Base-by-base conservation (phyloP, 2,888 invertebrate species). In the Drosophila diplacantha region DNA sequence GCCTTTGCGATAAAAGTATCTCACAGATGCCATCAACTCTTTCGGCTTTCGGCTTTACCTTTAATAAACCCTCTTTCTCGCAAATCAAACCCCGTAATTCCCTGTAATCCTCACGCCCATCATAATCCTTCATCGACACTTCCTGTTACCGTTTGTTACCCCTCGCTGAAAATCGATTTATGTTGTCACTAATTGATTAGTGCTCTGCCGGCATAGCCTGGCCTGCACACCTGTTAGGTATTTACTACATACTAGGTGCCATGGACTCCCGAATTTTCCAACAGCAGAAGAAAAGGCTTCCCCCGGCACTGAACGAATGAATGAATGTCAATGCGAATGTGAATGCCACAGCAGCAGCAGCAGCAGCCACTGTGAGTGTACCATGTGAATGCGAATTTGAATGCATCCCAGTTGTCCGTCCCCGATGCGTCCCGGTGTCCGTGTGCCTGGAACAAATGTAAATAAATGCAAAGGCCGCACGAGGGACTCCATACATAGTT, bases 391-490 rank as follows among this genome's bases (percentile, higher is more conserved):
- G 44, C 43, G 66, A 61, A 62, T 62, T 43, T 54, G 56, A 62
- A 63, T 70, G 63, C 70, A 60, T 69, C 29, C 50, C 46, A 29
- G n/a, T 3, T 12, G 53, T 61, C 78, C 31, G 68, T 56, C 44
- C 18, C 20, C 16, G 38, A 6, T 37, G 39, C 14, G 52, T 62
- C 44, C 16, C 12, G 31, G 16, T 49, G 66, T 60, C 55, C 43
- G 26, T 57, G 35, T 37, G 46, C 49, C 56, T 41, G 52, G 56
- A 52, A 56, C 67, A 63, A 81, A 78, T 83, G 80, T 79, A 75
- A 83, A 83, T 81, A 83, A 79, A 78, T 73, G 83, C 82, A 78
- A 67, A 55, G 61, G 51, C 50, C 46, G 46, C 60, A 65, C 41
- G 59, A 60, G 56, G 55, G 43, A 58, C 62, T 34, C 41, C 44